Percentiles rank a stretch among this genome's conserved stretches.
These are phyloP conservation scores for Tragelaphus imberbis DNA, from an alignment of 2,113 vertebrate genomes.

Conservation along the genomic window DNA sequence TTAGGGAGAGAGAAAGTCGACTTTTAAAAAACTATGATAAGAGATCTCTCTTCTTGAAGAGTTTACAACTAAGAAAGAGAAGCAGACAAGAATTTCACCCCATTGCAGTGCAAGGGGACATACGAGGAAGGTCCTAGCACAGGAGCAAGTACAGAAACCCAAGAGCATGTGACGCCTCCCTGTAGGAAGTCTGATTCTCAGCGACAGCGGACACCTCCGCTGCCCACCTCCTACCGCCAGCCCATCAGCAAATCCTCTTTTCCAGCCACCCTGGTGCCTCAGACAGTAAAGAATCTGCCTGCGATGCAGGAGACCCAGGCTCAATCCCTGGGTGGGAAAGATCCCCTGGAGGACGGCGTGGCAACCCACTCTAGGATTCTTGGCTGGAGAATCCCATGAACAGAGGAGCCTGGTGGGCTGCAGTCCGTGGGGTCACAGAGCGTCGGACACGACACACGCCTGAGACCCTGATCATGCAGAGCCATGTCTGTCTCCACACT, in stretches of 20 bases:
- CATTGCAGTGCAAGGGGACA: background rate
- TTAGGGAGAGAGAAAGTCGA: background rate
- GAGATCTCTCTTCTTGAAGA: background rate
- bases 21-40: background rate
- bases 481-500: background rate
- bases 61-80: background rate
- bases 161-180: background rate
- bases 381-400: background rate
- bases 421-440: background rate
- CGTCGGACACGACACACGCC: background rate
- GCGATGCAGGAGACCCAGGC: background rate
- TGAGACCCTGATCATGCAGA: background rate
- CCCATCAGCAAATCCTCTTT: background rate
- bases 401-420: background rate
- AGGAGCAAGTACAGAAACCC: background rate
- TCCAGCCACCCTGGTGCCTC: background rate
- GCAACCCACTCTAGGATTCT: background rate
- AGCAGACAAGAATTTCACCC: background rate
- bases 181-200: background rate
- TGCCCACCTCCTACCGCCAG: background rate
- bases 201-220: background rate
- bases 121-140: fast-evolving
- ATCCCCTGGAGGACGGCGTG: background rate
- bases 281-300: background rate
- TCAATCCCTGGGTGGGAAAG: background rate